Conservation (phyloP, 2,888 invertebrate genomes). For the Drosophila rellima region DNA sequence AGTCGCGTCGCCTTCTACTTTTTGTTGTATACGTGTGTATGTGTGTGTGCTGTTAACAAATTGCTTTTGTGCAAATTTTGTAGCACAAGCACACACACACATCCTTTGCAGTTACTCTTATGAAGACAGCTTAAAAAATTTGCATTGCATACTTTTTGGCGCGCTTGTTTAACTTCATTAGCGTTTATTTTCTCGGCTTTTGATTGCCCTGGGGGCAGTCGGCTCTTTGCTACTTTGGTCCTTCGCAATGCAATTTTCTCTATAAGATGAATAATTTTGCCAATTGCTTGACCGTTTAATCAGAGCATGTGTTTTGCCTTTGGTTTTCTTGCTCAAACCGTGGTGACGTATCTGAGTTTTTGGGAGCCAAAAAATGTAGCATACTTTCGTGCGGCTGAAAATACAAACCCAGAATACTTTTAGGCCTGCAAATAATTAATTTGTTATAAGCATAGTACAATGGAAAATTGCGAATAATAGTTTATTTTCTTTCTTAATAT, state of each 20-base stretch:
- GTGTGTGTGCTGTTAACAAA: slow-evolving; percentile 64
- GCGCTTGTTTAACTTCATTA: slow-evolving; percentile 66
- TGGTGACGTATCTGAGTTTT: slow-evolving; percentile 12
- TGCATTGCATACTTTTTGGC: slow-evolving; percentile 49
- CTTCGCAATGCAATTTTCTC: slow-evolving; percentile 48
- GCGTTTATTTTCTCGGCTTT: slow-evolving; percentile 40
- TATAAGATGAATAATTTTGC: slow-evolving; percentile 35
- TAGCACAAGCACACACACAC: slow-evolving; percentile 39
- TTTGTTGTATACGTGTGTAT: slow-evolving; percentile 25
- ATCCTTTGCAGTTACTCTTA: background rate
- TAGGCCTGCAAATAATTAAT: background rate
- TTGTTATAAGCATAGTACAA: background rate
- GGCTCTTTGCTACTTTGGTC: slow-evolving; percentile 22
- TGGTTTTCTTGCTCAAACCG: slow-evolving; percentile 31
- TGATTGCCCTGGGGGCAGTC: slow-evolving; percentile 42
- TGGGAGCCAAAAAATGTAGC: background rate
- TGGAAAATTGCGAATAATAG: background rate
- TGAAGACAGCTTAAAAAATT: slow-evolving; percentile 37
- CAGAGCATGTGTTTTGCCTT: slow-evolving; percentile 56
- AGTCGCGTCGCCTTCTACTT: slow-evolving; percentile 47
- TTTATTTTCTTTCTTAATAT: background rate
- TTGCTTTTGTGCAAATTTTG: slow-evolving; percentile 80
- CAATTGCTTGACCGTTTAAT: slow-evolving; percentile 81
- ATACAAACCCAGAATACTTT: background rate
- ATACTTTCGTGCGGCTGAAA: slow-evolving; percentile 1